Evolutionary conservation across 2,797 vertebrate species (phyloP).

Genomic region (Hemitrygon akajei): DNA sequence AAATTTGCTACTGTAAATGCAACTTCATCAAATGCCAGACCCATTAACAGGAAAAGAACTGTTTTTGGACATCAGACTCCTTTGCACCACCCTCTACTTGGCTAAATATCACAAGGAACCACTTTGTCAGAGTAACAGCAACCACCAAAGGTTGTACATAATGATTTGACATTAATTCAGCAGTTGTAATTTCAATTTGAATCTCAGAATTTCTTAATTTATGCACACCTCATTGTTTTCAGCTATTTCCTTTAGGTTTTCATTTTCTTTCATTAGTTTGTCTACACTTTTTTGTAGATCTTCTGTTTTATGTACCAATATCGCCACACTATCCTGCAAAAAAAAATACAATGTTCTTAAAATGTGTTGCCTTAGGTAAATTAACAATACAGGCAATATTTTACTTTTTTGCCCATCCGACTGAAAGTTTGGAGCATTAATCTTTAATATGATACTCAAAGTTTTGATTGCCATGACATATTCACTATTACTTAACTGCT

Average conservation of each 20-base stretch:
- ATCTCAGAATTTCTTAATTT: neutral
- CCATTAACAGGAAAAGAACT: too few relatives aligned
- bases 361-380: neutral
- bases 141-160: too few relatives aligned
- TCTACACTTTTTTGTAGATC: slow-evolving; percentile 55
- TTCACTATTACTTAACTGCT: neutral
- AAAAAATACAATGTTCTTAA: slow-evolving; percentile 42
- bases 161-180: neutral
- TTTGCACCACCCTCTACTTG: too few relatives aligned
- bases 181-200: neutral
- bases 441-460: neutral
- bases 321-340: slow-evolving; percentile 58
- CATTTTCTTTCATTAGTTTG: slow-evolving; percentile 56
- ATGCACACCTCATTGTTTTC: slow-evolving; percentile 58
- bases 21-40: too few relatives aligned
- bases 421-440: neutral
- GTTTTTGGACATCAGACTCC: too few relatives aligned
- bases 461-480: neutral
- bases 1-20: too few relatives aligned
- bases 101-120: too few relatives aligned
- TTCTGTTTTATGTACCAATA: slow-evolving; percentile 53
- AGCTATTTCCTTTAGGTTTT: slow-evolving; percentile 52
- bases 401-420: neutral
- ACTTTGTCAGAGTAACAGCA: neutral
- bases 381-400: neutral